phyloP scores from a whole-genome alignment of 2,797 vertebrate species.

The Acestrorhynchus altus region DNA sequence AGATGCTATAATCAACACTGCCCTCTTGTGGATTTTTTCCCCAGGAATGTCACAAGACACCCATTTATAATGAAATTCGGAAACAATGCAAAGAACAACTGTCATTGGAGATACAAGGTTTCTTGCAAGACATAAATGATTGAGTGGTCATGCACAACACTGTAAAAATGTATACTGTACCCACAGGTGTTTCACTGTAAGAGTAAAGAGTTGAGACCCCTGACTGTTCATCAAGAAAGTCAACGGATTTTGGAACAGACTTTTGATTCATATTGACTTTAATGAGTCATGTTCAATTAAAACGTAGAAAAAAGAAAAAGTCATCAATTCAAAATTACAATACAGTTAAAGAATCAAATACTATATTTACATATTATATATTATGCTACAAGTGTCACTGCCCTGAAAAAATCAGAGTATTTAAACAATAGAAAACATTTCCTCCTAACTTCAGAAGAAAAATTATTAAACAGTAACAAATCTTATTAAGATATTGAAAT shows the following conservation, averaged over 20 bases:
- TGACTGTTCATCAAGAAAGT: background rate
- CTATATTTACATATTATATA: slow-evolving; percentile 33
- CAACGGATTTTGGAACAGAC: background rate
- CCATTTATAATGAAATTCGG: background rate
- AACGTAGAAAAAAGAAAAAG: slow-evolving; percentile 19
- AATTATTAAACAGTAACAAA: background rate
- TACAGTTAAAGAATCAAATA: background rate
- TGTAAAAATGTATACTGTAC: too few species aligned
- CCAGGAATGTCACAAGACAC: too few species aligned
- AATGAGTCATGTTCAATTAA: background rate
- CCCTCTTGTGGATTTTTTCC: slow-evolving; percentile 57
- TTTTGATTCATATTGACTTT: background rate
- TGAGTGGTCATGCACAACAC: too few species aligned
- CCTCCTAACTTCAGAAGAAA: slow-evolving; percentile 4
- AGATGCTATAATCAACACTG: slow-evolving; percentile 44
- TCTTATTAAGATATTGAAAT: background rate
- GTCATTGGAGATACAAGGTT: too few species aligned
- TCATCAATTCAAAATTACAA: slow-evolving; percentile 6
- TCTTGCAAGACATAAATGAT: too few species aligned
- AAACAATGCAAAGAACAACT: background rate
- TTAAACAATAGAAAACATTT: slow-evolving; percentile 19
- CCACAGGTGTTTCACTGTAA: too few species aligned
- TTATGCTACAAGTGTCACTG: slow-evolving; percentile 13
- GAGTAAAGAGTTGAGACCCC: too few species aligned
- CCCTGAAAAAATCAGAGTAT: slow-evolving; percentile 36